Evolutionary conservation across 2,797 vertebrate genomes (phyloP), one percentile per base, ranked within the genome.

Genomic region (Oophaga sylvatica): DNA sequence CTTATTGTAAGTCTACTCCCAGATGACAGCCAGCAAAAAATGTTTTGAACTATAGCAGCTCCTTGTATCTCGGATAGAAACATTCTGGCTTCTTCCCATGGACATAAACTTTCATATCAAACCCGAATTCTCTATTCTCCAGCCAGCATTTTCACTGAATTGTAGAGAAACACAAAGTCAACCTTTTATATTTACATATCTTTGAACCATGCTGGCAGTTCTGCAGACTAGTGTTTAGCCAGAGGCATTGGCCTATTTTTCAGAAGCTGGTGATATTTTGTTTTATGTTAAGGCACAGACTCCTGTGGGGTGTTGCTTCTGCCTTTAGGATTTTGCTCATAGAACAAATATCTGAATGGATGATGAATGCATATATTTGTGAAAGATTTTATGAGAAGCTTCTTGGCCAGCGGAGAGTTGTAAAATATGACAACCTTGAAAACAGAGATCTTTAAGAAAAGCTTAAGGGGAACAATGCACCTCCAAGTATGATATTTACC

Each of bases 111-210:
- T 76, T 63, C 73, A 53, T 77, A 76, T 63, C 71, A 85, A 31
- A 56, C 5, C 3, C 0, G 13, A 65, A 29, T 70, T 26, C 73
- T 77, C 83, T 77, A 85, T 77, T 85, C 83, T 77, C 83, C 70
- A 29, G 71, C 41, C 73, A 62, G 73, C 35, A 65, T 65, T 77
- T 77, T 62, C 60, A n/a, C 35, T 84, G 71, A 16, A 76, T 77
- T 84, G 70, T 29, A 65, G 67, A 71, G 53, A 60, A 63, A 26
- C 71, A 85, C 71, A 85, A 85, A 85, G 84, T 59, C 62, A 85
- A 57, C 62, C 68, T 78, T 78, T 85, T 35, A 53, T 85, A 65
- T 67, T n/a, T 67, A 75, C 62, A 35, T 57, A 75, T 65, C 84
- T 85, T 79, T 85, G 84, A 79, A 79, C 45, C 56, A 26, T 10